Conservation (phyloP, 2,113 vertebrate genomes). For the Psephotus haematonotus region DNA sequence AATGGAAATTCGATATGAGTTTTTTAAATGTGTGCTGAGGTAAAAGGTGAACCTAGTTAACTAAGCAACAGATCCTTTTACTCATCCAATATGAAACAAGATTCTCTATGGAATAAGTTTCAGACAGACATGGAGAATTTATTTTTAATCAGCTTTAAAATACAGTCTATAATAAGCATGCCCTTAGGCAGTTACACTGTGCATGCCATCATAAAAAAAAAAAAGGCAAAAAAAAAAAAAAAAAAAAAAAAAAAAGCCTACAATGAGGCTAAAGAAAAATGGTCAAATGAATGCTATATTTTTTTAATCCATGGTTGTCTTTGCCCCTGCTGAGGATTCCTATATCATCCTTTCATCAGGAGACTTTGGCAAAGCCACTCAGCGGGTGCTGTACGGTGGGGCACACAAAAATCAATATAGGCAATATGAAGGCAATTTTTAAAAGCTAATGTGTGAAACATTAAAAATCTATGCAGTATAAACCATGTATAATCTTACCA, state of each 20-base stretch:
- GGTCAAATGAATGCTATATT: conserved; percentile 4
- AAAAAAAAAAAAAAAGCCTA: not conserved
- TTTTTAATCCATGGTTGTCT: not conserved
- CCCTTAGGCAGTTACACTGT: conserved; percentile 30
- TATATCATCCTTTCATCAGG: conserved; percentile 40
- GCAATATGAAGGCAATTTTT: conserved; percentile 37
- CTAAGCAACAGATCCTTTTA: conserved; percentile 67
- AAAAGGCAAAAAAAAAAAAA: not conserved
- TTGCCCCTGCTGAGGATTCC: conserved; percentile 37
- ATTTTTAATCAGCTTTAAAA: conserved; percentile 74
- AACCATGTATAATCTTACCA: conserved; percentile 36
- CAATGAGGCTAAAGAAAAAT: conserved; percentile 36
- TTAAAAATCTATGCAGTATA: conserved; percentile 48
- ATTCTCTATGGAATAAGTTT: conserved; percentile 63
- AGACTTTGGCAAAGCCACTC: conserved; percentile 14
- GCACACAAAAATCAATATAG: conserved; percentile 40
- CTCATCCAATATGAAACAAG: conserved; percentile 45
- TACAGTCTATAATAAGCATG: conserved; percentile 59
- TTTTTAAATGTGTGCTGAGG: conserved; percentile 44
- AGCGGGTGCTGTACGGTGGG: not conserved
- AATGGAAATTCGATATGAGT: conserved; percentile 56
- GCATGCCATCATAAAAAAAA: conserved; percentile 35
- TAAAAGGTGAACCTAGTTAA: conserved; percentile 65
- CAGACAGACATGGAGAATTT: conserved; percentile 66
- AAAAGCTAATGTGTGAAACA: conserved; percentile 56